Evolutionary conservation across 2,113 vertebrate genomes (phyloP).

Genomic region (Centropristis striata): DNA sequence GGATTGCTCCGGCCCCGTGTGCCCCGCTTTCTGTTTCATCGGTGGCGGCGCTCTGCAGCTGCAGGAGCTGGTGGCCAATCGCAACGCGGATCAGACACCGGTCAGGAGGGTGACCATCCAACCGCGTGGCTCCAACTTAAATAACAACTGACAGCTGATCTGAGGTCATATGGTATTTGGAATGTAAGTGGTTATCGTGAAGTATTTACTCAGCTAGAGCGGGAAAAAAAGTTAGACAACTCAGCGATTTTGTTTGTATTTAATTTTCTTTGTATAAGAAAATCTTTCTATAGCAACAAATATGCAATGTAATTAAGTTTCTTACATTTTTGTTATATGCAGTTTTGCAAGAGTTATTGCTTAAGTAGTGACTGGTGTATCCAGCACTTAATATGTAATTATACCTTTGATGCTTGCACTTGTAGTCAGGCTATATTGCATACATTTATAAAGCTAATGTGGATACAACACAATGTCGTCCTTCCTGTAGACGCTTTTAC

Average conservation of each 20-base stretch:
- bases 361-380: conserved; percentile 68
- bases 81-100: conserved; percentile 87
- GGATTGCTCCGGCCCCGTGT: conserved; percentile 95
- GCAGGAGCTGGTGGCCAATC: conserved; percentile 94
- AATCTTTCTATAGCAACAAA: conserved; percentile 83
- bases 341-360: conserved; percentile 74
- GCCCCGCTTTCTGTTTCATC: conserved; percentile 97
- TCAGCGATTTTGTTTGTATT: conserved; percentile 81
- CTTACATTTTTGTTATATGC: conserved; percentile 80
- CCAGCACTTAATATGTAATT: conserved; percentile 61
- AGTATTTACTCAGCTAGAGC: conserved; percentile 74
- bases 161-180: conserved; percentile 43
- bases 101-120: conserved; percentile 93
- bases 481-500: conserved; percentile 48
- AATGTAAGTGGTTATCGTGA: conserved; percentile 70
- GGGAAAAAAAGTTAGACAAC: conserved; percentile 62
- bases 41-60: conserved; percentile 95
- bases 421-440: conserved; percentile 61
- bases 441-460: conserved; percentile 75
- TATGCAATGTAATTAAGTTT: conserved; percentile 85
- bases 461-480: conserved; percentile 48
- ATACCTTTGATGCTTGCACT: conserved; percentile 71
- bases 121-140: conserved; percentile 79
- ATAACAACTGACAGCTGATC: conserved; percentile 70
- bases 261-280: conserved; percentile 77